A percentile compares a stretch with the other conserved stretches of the same genome.
These are phyloP conservation scores for Pogona vitticeps DNA, from an alignment of 2,113 vertebrate genomes.

Conservation along the genomic window DNA sequence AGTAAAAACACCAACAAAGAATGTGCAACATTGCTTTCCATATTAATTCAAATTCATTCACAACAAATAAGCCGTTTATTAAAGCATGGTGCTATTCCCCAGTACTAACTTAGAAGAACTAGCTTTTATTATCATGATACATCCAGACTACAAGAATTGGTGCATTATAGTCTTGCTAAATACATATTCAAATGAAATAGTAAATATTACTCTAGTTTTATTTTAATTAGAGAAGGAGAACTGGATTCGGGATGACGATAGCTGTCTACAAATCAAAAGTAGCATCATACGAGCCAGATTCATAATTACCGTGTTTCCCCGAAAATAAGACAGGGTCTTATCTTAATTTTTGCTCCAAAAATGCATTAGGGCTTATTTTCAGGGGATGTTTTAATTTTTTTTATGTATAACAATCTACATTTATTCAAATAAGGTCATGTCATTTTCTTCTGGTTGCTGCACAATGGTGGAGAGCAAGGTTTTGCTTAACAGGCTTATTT, in stretches of 20 bases:
- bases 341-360: too few relatives aligned
- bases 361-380: too few relatives aligned
- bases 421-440: too few relatives aligned
- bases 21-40: slow-evolving; percentile 18
- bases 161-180: neutral
- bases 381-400: too few relatives aligned
- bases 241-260: too few relatives aligned
- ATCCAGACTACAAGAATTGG: slow-evolving; percentile 32
- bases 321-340: too few relatives aligned
- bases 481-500: too few relatives aligned
- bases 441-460: too few relatives aligned
- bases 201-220: slow-evolving; percentile 14
- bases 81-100: neutral
- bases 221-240: slow-evolving; percentile 35
- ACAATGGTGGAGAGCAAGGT: too few relatives aligned
- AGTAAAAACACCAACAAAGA: slow-evolving; percentile 26
- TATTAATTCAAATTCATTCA: slow-evolving; percentile 37
- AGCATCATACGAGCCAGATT: neutral
- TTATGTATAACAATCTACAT: too few relatives aligned
- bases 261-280: neutral
- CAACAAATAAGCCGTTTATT: neutral
- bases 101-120: neutral
- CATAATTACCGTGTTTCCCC: too few relatives aligned
- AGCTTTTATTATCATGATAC: slow-evolving; percentile 14
- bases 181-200: slow-evolving; percentile 36